phyloP scores from a whole-genome alignment of 2,888 invertebrate species.

The Liopterus haemorrhoidalis region DNA sequence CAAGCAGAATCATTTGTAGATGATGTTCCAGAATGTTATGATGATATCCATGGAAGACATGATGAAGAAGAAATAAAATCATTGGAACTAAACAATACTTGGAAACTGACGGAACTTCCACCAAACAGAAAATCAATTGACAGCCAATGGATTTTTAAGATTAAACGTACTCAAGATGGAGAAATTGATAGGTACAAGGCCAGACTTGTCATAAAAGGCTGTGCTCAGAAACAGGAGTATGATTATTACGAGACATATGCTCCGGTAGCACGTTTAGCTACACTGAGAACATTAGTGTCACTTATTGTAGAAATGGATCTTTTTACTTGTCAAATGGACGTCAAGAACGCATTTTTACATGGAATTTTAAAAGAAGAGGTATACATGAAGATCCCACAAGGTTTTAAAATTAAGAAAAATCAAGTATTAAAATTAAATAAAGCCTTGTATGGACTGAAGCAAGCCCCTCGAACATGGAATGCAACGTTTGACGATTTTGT shows the following conservation, averaged over 20 bases:
- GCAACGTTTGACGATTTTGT: no score
- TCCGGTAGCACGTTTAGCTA: no score
- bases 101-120: slow-evolving; percentile 8
- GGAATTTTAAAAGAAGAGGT: no score
- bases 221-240: slow-evolving; percentile 25
- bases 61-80: slow-evolving; percentile 20
- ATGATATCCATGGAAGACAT: slow-evolving; percentile 16
- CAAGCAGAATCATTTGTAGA: slow-evolving; percentile 23
- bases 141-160: slow-evolving; percentile 28
- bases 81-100: slow-evolving; percentile 12
- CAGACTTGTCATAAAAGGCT: slow-evolving; percentile 27
- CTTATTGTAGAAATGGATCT: slow-evolving; percentile 17
- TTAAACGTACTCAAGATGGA: slow-evolving; percentile 24
- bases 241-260: slow-evolving; percentile 32
- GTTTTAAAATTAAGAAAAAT: no score
- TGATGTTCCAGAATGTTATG: slow-evolving; percentile 20
- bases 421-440: no score
- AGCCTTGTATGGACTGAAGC: no score
- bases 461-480: no score
- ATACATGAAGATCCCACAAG: no score
- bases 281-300: no score
- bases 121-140: slow-evolving; percentile 10
- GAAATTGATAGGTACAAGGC: slow-evolving; percentile 25
- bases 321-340: slow-evolving; percentile 18
- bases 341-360: no score